Evolutionary conservation across 2,797 vertebrate species (phyloP).

Genomic region (Vespertilio murinus): DNA sequence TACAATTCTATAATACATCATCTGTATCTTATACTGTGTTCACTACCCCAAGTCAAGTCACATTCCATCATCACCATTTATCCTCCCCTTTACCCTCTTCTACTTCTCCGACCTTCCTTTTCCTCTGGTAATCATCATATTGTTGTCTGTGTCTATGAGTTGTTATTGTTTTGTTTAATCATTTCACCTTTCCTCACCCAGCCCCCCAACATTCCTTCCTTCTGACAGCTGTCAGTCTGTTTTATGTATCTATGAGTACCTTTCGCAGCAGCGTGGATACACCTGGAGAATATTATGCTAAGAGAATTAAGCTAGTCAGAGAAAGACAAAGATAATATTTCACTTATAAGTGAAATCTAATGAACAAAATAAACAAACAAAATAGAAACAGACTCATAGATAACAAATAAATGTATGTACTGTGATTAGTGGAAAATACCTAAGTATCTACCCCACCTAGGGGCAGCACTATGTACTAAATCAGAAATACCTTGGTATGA

Average conservation of each 20-base stretch:
- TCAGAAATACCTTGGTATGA: neutral
- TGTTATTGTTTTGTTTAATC: neutral
- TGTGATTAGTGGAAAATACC: neutral
- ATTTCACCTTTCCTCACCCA: neutral
- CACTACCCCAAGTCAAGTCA: neutral
- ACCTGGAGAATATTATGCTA: neutral
- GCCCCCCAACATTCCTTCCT: neutral
- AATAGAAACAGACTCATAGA: neutral
- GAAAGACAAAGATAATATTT: neutral
- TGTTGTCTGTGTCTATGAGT: neutral
- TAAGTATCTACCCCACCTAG: neutral
- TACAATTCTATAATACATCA: neutral
- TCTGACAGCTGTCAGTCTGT: neutral
- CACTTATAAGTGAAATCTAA: neutral
- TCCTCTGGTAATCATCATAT: neutral
- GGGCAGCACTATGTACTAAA: neutral
- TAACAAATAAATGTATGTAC: neutral
- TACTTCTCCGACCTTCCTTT: neutral
- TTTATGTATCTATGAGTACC: neutral
- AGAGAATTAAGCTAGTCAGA: neutral
- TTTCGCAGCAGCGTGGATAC: neutral
- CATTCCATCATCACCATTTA: neutral
- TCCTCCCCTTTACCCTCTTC: neutral
- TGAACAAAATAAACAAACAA: neutral
- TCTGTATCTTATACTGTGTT: neutral